Evolutionary conservation across 2,888 invertebrate genomes (phyloP).

Genomic region (Conops quadrifasciatus): DNA sequence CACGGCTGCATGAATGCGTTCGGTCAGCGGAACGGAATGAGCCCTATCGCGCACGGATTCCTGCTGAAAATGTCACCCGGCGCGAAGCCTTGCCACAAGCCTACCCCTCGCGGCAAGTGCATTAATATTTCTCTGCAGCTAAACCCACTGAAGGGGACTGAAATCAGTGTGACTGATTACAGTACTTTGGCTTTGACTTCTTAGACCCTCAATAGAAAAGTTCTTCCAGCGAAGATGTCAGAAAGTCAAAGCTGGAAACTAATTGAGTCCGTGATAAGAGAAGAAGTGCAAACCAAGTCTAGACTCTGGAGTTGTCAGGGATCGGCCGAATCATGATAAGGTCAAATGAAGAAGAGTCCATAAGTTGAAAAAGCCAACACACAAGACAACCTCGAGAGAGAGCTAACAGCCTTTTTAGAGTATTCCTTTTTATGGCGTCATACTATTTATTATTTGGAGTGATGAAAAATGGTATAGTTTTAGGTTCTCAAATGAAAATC

Average conservation of each 20-base stretch:
- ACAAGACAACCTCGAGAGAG: no score
- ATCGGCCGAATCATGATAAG: no score
- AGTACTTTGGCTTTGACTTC: constrained; percentile 18
- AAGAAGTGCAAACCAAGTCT: no score
- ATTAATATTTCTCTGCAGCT: constrained; percentile 39
- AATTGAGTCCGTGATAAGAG: constrained; percentile 28
- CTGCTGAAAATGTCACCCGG: constrained; percentile 10
- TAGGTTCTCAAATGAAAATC: no score
- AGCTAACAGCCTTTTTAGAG: background rate
- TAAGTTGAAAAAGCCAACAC: no score
- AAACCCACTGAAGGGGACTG: constrained; percentile 40
- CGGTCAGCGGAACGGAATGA: background rate
- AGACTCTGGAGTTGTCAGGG: no score
- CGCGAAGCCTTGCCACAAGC: background rate
- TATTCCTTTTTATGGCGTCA: no score
- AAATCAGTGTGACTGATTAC: constrained; percentile 28
- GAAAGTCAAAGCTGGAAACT: constrained; percentile 13
- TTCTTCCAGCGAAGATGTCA: constrained; percentile 6
- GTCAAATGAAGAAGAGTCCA: no score
- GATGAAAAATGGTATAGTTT: no score
- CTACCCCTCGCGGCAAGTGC: constrained; percentile 26
- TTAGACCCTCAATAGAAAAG: background rate
- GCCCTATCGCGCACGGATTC: constrained; percentile 17
- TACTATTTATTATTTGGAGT: no score
- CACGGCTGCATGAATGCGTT: constrained; percentile 6